A percentile compares a stretch with the other conserved stretches of the same genome.
These are phyloP conservation scores for Drosophila neonasuta DNA, from an alignment of 2,888 invertebrate genomes.

Conservation along the genomic window DNA sequence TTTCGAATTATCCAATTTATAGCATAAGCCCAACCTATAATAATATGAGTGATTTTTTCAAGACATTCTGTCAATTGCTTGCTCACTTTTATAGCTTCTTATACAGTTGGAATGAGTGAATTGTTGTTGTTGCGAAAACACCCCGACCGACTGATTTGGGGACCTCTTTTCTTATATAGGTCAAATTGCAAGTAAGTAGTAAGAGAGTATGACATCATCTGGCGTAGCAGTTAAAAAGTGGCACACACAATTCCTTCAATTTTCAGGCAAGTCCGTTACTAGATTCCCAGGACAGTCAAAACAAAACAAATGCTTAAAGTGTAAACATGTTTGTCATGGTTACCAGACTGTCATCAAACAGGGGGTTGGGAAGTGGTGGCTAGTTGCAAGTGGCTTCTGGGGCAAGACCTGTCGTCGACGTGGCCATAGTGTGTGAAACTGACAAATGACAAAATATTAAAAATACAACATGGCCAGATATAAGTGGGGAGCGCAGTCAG, in stretches of 20 bases:
- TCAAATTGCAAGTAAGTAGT: constrained; percentile 55
- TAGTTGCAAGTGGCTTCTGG: constrained; percentile 2
- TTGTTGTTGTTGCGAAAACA: constrained; percentile 25
- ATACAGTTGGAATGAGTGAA: constrained; percentile 5
- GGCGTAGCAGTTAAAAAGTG: constrained; percentile 27
- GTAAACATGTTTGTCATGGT: constrained; percentile 60
- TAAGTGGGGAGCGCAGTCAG: constrained; percentile 16
- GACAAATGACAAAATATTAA: constrained; percentile 67
- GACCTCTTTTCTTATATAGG: constrained; percentile 54
- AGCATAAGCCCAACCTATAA: constrained; percentile 4
- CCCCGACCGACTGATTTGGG: constrained; percentile 27
- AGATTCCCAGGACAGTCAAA: constrained; percentile 32
- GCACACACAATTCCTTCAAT: constrained; percentile 38
- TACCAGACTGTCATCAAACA: constrained; percentile 26
- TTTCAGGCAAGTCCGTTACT: constrained; percentile 30
- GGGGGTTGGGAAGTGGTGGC: neutral
- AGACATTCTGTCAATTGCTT: constrained; percentile 31
- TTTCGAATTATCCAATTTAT: constrained; percentile 28
- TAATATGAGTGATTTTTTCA: constrained; percentile 11
- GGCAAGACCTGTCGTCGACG: constrained; percentile 52
- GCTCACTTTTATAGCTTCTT: constrained; percentile 24
- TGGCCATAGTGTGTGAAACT: constrained; percentile 58
- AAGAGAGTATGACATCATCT: constrained; percentile 64
- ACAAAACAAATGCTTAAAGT: constrained; percentile 47
- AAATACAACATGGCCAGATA: constrained; percentile 57